Conservation (phyloP, 2,113 vertebrate genomes). For the Callithrix jacchus region DNA sequence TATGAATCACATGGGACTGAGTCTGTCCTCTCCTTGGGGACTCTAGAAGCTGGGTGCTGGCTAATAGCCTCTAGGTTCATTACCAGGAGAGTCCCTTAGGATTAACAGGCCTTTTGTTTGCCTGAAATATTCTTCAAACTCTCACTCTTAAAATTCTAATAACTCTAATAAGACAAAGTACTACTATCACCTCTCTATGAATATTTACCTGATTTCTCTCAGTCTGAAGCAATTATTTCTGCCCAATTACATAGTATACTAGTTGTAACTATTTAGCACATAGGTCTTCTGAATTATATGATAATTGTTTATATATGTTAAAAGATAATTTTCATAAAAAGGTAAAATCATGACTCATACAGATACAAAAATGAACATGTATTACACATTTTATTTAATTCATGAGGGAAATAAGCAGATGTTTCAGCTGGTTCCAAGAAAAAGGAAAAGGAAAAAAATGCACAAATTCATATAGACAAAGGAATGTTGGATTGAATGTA, state of each 20-base stretch:
- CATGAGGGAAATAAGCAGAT: background rate
- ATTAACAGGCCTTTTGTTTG: background rate
- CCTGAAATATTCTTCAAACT: constrained; percentile 34
- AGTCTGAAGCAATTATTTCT: background rate
- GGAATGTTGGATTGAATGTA: background rate
- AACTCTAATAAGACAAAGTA: constrained; percentile 19
- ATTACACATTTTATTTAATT: constrained; percentile 12
- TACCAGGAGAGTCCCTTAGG: background rate
- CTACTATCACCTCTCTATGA: background rate
- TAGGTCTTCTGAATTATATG: background rate
- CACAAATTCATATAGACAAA: background rate
- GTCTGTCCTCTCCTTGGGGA: background rate
- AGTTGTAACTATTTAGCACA: background rate
- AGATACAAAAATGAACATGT: background rate
- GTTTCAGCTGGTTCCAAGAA: background rate
- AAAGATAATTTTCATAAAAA: constrained; percentile 27
- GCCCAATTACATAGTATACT: background rate
- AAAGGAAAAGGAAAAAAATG: background rate
- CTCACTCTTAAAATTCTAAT: constrained; percentile 1
- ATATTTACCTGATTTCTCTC: background rate
- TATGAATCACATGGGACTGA: background rate
- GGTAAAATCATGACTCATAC: background rate
- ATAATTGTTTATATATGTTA: background rate
- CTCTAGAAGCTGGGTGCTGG: background rate
- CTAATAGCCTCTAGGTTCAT: background rate